A percentile compares a stretch with the other conserved stretches of the same genome.
These are phyloP conservation scores for Artibeus jamaicensis DNA, from an alignment of 2,797 vertebrate genomes.

Conservation along the genomic window DNA sequence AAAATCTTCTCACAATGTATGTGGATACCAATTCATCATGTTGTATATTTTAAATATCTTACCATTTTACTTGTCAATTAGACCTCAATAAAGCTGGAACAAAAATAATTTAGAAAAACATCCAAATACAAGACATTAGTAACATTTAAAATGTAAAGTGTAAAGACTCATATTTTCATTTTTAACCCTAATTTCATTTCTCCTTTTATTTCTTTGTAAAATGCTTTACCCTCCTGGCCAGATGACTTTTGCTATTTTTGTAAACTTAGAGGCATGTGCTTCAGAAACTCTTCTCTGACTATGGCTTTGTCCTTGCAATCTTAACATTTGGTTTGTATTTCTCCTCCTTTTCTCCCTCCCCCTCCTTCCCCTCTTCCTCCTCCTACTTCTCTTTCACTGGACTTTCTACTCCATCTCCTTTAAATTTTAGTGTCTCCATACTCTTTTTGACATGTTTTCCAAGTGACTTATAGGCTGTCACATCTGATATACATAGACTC, in stretches of 20 bases:
- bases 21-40: not conserved
- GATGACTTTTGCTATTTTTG: not conserved
- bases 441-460: not conserved
- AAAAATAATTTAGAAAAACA: not conserved
- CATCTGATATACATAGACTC: not conserved
- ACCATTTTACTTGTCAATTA: not conserved
- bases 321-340: not conserved
- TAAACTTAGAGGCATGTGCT: not conserved
- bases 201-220: not conserved
- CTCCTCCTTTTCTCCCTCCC: not conserved
- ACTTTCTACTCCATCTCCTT: not conserved
- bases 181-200: not conserved
- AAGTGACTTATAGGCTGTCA: not conserved
- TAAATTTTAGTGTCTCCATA: not conserved
- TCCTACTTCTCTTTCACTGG: not conserved
- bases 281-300: not conserved
- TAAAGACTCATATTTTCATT: not conserved
- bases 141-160: not conserved
- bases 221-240: not conserved
- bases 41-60: not conserved
- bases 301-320: fast-evolving
- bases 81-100: not conserved
- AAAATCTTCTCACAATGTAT: not conserved
- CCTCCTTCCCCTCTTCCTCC: too few species aligned
- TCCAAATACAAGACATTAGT: not conserved